These are phyloP conservation scores for Macrostomum lignano DNA, from an alignment of 1,140 invertebrate genomes.

Conservation along the genomic window DNA sequence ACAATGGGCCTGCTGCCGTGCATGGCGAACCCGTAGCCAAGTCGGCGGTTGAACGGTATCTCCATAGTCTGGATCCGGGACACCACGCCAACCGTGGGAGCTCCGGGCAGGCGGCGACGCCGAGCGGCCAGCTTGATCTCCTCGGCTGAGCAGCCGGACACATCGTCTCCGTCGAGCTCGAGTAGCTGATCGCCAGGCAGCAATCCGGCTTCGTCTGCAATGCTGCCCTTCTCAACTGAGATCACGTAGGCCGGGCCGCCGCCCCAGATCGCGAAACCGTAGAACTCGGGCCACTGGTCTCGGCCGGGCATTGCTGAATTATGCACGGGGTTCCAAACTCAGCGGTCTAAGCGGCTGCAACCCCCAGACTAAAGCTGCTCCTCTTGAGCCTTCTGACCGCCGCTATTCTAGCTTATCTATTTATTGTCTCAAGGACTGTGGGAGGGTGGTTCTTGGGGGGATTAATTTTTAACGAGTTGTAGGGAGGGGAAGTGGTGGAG, in stretches of 20 bases:
- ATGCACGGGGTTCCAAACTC: too few species aligned
- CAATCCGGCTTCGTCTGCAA: slow-evolving; percentile 16
- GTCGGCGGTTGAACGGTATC: slow-evolving; percentile 9
- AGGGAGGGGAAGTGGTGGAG: too few species aligned
- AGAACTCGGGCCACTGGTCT: slow-evolving; percentile 22
- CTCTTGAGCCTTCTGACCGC: too few species aligned
- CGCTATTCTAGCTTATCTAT: too few species aligned
- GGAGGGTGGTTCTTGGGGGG: too few species aligned
- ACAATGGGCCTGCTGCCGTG: slow-evolving; percentile 12
- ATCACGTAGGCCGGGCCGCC: slow-evolving; percentile 19
- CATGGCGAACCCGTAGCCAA: slow-evolving; percentile 15
- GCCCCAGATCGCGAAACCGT: slow-evolving; percentile 23
- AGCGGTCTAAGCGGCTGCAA: too few species aligned
- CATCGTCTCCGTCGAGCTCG: slow-evolving; percentile 20
- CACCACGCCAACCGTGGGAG: slow-evolving; percentile 17
- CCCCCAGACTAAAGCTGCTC: too few species aligned
- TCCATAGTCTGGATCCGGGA: slow-evolving; percentile 14
- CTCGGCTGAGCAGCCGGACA: slow-evolving; percentile 14
- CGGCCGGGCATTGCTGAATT: too few species aligned
- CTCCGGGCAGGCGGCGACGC: slow-evolving; percentile 8
- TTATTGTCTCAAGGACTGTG: too few species aligned
- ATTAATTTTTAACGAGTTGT: too few species aligned
- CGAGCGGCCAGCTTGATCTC: slow-evolving; percentile 14
- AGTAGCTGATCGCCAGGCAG: slow-evolving; percentile 21
- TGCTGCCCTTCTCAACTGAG: slow-evolving; percentile 15